Evolutionary conservation across 2,113 vertebrate genomes (phyloP).

Genomic region (Vidua chalybeata): DNA sequence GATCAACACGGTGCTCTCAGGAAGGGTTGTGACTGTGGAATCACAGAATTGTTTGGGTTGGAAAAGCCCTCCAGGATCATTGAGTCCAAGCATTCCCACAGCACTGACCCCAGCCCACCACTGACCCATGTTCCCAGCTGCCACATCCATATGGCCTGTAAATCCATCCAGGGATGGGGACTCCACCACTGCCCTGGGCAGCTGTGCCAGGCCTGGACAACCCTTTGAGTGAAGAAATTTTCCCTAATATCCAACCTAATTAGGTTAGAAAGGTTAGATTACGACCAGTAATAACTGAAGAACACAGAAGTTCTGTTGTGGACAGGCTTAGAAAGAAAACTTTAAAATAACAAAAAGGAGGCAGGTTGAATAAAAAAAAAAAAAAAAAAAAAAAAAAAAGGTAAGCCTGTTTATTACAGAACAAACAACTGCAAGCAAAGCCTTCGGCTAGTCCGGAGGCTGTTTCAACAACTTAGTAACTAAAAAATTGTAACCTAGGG

Average conservation of each 20-base stretch:
- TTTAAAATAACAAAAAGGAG: too few species aligned
- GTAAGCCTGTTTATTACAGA: too few species aligned
- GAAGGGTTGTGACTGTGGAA: neutral
- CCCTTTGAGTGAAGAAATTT: neutral
- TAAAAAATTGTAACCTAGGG: too few species aligned
- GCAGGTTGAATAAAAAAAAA: too few species aligned
- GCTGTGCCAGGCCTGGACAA: neutral
- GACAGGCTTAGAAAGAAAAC: too few species aligned
- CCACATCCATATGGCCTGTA: accelerated
- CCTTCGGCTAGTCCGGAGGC: too few species aligned
- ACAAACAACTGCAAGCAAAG: too few species aligned
- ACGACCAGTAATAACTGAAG: neutral
- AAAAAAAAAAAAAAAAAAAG: too few species aligned
- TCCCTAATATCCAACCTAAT: neutral
- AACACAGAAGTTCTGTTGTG: neutral
- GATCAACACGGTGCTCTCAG: neutral
- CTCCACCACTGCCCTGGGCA: neutral
- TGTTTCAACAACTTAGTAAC: too few species aligned
- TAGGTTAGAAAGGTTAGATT: neutral
- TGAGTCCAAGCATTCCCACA: neutral
- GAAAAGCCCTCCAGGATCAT: neutral
- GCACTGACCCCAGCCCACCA: too few species aligned
- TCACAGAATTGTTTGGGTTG: too few species aligned
- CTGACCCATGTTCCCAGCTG: accelerated
- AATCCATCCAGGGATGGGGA: neutral